Conservation (phyloP, 2,888 invertebrate genomes). For the Rhodophaea formosa region DNA sequence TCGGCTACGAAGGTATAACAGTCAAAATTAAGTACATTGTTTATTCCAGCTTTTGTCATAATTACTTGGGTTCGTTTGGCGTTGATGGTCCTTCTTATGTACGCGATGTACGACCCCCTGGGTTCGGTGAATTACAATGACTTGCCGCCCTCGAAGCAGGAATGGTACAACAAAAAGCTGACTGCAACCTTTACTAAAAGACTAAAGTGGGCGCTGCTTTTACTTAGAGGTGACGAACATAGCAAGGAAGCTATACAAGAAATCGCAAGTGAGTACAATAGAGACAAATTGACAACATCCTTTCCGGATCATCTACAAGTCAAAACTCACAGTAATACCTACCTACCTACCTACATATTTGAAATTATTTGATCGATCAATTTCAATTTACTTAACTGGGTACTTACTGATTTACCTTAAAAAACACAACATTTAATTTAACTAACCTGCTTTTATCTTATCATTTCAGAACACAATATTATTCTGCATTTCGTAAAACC, state of each 20-base stretch:
- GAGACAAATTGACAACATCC: neutral
- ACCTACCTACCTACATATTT: too few relatives aligned
- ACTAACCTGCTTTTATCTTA: too few relatives aligned
- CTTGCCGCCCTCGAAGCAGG: conserved; percentile 21
- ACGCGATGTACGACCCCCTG: conserved; percentile 28
- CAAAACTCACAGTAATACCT: too few relatives aligned
- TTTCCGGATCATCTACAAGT: too few relatives aligned
- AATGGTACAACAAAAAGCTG: conserved; percentile 25
- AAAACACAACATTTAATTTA: too few relatives aligned
- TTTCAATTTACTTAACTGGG: too few relatives aligned
- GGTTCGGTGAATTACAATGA: conserved; percentile 24
- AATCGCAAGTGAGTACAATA: conserved; percentile 25
- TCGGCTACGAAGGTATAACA: neutral
- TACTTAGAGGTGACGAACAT: conserved; percentile 25
- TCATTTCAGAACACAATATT: too few relatives aligned
- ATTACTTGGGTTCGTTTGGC: conserved; percentile 25
- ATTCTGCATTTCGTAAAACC: too few relatives aligned
- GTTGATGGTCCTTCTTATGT: conserved; percentile 21
- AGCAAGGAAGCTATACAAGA: conserved; percentile 27
- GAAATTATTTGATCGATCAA: too few relatives aligned
- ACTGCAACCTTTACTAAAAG: conserved; percentile 23
- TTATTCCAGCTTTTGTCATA: conserved; percentile 23
- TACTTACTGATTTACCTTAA: too few relatives aligned
- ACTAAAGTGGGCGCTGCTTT: conserved; percentile 27
- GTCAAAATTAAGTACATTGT: neutral